phyloP scores from a whole-genome alignment of 2,113 vertebrate genomes.

The Prunella fulvescens region DNA sequence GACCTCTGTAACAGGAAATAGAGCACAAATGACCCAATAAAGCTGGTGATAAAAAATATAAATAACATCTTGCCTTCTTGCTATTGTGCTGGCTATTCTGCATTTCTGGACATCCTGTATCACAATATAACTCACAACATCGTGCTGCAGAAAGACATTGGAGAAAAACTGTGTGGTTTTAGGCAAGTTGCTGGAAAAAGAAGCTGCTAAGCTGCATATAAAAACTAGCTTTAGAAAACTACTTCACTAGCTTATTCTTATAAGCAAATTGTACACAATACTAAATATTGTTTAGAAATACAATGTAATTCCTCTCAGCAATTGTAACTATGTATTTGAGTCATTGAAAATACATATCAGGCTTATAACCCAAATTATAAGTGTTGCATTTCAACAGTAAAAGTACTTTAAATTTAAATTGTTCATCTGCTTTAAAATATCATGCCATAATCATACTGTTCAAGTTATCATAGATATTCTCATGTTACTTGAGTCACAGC shows the following conservation, averaged over 20 bases:
- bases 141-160: neutral
- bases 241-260: neutral
- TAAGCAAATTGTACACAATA: neutral
- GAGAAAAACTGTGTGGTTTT: neutral
- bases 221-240: neutral
- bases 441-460: neutral
- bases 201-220: neutral
- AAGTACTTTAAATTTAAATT: neutral
- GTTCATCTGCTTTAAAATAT: neutral
- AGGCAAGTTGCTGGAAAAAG: neutral
- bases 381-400: neutral
- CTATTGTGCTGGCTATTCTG: neutral
- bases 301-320: neutral
- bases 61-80: constrained; percentile 19
- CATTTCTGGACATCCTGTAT: neutral
- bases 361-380: neutral
- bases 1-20: constrained; percentile 14
- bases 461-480: neutral
- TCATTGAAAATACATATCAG: neutral
- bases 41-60: constrained; percentile 9
- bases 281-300: neutral
- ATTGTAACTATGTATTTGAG: neutral
- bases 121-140: neutral
- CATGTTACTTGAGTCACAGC: neutral
- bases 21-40: neutral